These are phyloP conservation scores for Onychostoma macrolepis DNA, from an alignment of 2,113 vertebrate species.

Conservation along the genomic window DNA sequence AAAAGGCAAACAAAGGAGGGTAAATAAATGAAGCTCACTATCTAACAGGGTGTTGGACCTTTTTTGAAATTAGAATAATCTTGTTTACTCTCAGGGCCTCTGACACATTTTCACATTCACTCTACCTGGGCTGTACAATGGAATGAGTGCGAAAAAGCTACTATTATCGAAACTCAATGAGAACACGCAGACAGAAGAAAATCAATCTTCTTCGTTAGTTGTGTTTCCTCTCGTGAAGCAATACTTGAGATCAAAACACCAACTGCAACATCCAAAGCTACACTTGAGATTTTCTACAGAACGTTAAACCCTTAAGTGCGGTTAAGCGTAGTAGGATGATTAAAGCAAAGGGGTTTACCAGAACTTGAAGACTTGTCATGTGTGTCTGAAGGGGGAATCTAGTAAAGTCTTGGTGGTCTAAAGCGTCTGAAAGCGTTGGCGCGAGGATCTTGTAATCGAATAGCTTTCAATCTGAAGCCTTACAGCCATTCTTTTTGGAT, in stretches of 20 bases:
- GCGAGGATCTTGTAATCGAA: slow-evolving; percentile 29
- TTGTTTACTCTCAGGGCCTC: slow-evolving; percentile 36
- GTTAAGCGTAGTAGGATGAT: slow-evolving; percentile 50
- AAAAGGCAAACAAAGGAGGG: slow-evolving; percentile 23
- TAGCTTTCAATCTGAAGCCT: slow-evolving; percentile 34
- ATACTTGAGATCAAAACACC: neutral
- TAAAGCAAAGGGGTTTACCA: slow-evolving; percentile 51
- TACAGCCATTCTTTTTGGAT: neutral
- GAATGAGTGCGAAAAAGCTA: slow-evolving; percentile 47
- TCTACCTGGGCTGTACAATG: neutral
- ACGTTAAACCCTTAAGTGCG: slow-evolving; percentile 36
- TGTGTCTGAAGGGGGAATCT: slow-evolving; percentile 49
- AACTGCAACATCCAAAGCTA: neutral
- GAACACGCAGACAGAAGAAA: neutral
- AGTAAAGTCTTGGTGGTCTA: slow-evolving; percentile 54
- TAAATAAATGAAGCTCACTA: slow-evolving; percentile 22
- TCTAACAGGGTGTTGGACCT: slow-evolving; percentile 18
- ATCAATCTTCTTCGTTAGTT: neutral
- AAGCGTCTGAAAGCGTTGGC: slow-evolving; percentile 29
- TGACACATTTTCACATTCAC: slow-evolving; percentile 28
- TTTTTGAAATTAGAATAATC: slow-evolving; percentile 39
- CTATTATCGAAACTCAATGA: neutral
- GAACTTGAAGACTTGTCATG: slow-evolving; percentile 42
- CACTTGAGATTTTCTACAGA: slow-evolving; percentile 10
- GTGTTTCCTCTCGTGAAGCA: neutral